Conservation (phyloP, 2,113 vertebrate species). For the Hymenochirus boettgeri region DNA sequence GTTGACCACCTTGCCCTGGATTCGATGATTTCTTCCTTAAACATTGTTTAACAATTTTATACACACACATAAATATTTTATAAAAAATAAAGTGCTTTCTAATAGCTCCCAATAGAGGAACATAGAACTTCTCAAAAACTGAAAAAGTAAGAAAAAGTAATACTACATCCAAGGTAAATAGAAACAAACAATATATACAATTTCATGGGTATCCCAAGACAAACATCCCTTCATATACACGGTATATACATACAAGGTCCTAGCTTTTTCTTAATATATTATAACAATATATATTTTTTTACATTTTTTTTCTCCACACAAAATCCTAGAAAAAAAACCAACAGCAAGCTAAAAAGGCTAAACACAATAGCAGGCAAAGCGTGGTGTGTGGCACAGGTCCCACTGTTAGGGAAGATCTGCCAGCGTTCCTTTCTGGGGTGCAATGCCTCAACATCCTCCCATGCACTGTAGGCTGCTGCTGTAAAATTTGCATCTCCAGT, state of each 20-base stretch:
- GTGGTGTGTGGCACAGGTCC: conserved; percentile 21
- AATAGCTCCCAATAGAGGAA: conserved; percentile 72
- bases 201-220: conserved; percentile 53
- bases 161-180: conserved; percentile 67
- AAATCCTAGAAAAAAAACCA: conserved; percentile 63
- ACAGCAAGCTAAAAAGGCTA: conserved; percentile 56
- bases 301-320: conserved; percentile 60
- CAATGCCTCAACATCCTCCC: conserved; percentile 84
- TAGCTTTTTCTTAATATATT: conserved; percentile 70
- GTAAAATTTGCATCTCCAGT: conserved; percentile 93
- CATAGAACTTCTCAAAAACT: conserved; percentile 70
- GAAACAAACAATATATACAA: conserved; percentile 68
- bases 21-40: not conserved
- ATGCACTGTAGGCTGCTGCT: conserved; percentile 80
- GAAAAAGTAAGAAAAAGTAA: conserved; percentile 62
- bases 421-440: conserved; percentile 82
- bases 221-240: conserved; percentile 68
- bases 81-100: conserved; percentile 95
- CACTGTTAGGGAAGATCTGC: conserved; percentile 78
- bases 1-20: too few species aligned
- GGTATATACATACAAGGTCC: conserved; percentile 77
- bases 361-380: conserved; percentile 40
- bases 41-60: conserved; percentile 23
- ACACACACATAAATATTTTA: conserved; percentile 71
- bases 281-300: conserved; percentile 69